Conservation (phyloP, 1,140 invertebrate species). For the Zaprionus kolodkinae region DNA sequence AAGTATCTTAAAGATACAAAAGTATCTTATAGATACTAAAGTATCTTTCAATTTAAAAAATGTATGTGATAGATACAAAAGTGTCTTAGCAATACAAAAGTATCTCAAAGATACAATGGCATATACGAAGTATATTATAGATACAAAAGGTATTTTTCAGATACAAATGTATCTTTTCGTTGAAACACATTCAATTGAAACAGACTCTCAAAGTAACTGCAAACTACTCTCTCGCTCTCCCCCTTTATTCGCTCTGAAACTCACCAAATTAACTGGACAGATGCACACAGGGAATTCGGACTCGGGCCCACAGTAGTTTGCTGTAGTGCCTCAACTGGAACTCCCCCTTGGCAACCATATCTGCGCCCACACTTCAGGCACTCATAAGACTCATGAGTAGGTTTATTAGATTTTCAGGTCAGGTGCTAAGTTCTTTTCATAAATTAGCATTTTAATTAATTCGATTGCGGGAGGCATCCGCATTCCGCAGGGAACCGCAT, state of each 20-base stretch:
- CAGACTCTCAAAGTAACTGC: not conserved
- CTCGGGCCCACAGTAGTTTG: not conserved
- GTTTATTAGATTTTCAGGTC: slow-evolving; percentile 22
- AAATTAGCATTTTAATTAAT: slow-evolving; percentile 58
- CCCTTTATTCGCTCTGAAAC: not conserved
- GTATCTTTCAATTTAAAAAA: too few relatives aligned
- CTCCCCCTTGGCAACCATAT: not conserved
- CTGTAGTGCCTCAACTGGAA: not conserved
- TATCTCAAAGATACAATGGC: too few relatives aligned
- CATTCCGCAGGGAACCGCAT: slow-evolving; percentile 16
- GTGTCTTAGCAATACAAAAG: too few relatives aligned
- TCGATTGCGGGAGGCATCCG: slow-evolving; percentile 18
- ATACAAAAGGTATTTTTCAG: not conserved
- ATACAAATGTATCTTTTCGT: too few relatives aligned
- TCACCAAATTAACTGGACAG: not conserved
- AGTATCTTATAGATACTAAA: too few relatives aligned
- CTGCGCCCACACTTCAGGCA: too few relatives aligned
- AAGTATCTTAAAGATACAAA: too few relatives aligned
- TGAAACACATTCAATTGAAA: not conserved
- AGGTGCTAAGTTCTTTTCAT: slow-evolving; percentile 17
- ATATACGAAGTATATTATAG: not conserved
- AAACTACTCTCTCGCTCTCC: not conserved
- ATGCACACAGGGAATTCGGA: not conserved
- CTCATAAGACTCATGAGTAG: not conserved
- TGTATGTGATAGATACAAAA: too few relatives aligned